Conservation (phyloP, 1,140 invertebrate species). For the Temnothorax curvispinosus region DNA sequence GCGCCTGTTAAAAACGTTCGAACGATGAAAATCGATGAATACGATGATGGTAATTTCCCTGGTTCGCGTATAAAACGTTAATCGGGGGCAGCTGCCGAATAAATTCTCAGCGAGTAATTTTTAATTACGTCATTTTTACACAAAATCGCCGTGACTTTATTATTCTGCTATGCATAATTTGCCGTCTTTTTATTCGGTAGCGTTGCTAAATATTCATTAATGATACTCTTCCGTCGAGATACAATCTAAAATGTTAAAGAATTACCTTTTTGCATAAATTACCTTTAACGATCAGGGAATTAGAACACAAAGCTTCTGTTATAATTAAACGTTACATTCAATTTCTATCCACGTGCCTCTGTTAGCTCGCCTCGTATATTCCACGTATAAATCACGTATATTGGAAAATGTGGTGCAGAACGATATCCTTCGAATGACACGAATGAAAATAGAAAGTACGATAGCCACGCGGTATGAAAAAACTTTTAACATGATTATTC, state of each 20-base stretch:
- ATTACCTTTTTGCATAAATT: too few relatives aligned
- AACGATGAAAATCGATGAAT: neutral
- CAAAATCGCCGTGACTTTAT: neutral
- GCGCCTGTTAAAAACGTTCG: neutral
- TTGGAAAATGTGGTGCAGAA: neutral
- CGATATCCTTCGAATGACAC: neutral
- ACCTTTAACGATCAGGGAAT: neutral
- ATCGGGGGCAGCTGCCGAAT: neutral
- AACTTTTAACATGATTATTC: slow-evolving; percentile 13
- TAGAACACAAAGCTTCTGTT: too few relatives aligned
- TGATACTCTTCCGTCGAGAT: neutral
- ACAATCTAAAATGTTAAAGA: neutral
- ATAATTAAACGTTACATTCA: neutral
- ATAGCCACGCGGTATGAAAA: neutral
- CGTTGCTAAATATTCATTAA: neutral
- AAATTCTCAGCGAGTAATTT: neutral
- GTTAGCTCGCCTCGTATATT: neutral
- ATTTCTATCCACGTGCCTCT: neutral
- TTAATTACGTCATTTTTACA: neutral
- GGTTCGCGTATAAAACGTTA: neutral
- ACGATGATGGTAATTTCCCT: neutral
- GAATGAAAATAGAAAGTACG: neutral
- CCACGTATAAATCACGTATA: neutral
- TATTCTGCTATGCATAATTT: neutral
- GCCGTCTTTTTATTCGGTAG: neutral